Evolutionary conservation across 2,888 invertebrate species (phyloP).

Genomic region (Brachyptera risi): DNA sequence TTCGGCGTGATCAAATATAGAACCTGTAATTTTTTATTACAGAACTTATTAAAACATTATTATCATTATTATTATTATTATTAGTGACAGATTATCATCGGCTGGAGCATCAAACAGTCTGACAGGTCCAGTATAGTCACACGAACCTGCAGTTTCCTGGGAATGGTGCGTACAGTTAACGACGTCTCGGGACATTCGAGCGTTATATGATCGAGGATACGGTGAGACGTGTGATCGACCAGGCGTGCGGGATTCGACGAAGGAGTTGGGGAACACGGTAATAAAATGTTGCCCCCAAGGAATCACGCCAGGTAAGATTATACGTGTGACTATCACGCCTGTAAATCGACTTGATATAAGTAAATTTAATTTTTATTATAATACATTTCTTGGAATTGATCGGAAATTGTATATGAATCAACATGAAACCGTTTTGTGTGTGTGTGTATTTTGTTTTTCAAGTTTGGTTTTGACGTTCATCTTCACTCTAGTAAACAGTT

Average conservation of each 20-base stretch:
- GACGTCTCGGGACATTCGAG: no score
- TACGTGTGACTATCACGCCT: neutral
- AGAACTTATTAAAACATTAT: neutral
- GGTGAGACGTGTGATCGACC: no score
- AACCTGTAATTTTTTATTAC: neutral
- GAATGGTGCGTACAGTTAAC: no score
- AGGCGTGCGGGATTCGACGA: no score
- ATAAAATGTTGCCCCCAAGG: neutral
- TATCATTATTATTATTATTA: constrained; percentile 5
- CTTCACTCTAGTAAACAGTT: no score
- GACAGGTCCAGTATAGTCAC: neutral
- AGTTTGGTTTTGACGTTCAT: no score
- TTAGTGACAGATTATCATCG: neutral
- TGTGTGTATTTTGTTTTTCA: no score
- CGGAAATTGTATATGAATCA: neutral
- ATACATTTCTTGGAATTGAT: neutral
- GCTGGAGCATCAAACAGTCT: neutral
- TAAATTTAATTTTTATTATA: neutral
- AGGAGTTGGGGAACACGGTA: neutral
- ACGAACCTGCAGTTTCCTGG: neutral
- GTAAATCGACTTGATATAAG: no score
- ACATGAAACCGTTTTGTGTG: no score
- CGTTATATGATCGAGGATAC: no score
- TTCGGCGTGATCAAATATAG: constrained; percentile 2
- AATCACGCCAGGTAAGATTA: neutral